Evolutionary conservation across 2,113 vertebrate species (phyloP), one percentile per base, ranked within the genome.

Genomic region (Heterotis niloticus): DNA sequence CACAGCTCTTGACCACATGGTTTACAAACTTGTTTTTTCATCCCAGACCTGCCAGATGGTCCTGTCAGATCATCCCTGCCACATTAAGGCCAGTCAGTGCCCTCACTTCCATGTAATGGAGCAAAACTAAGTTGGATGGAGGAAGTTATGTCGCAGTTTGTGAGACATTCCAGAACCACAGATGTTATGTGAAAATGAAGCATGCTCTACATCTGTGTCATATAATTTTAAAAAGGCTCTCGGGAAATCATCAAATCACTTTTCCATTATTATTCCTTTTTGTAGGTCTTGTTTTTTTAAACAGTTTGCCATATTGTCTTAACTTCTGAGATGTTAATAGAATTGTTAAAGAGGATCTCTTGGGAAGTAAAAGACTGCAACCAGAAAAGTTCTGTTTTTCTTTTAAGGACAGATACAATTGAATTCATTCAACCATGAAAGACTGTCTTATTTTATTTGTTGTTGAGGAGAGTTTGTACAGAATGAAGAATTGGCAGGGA

Each of bases 401-500:
- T 71, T 64, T 79, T 79, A 64, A 60, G 23, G 60, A 52, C 69
- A 68, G 57, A 59, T 62, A 76, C 54, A 65, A 67, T 11, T 64
- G 59, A 29, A 60, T 44, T 76, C 26, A 11, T n/a, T 82, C 77
- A 60, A 57, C 57, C 28, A 16, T 64, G 64, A 64, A 20, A n/a
- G 24, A 20, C n/a, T 52, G 13, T 14, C 66, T 78, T 20, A 76
- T 75, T 56, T 77, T 59, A 29, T 78, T 78, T 29, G 23, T 51
- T 68, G 76, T 18, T 59, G 74, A 69, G 70, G 77, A 24, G 76
- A 5, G 70, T 56, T 29, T 18, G 28, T 77, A 77, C 72, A 28
- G 24, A 34, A 13, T 78, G 70, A 80, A 80, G 75, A 60, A 83
- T 75, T 73, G 68, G 20, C 23, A 54, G 12, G 1, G 75, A 23